phyloP scores from a whole-genome alignment of 2,113 vertebrate species.

The Suricata suricatta region DNA sequence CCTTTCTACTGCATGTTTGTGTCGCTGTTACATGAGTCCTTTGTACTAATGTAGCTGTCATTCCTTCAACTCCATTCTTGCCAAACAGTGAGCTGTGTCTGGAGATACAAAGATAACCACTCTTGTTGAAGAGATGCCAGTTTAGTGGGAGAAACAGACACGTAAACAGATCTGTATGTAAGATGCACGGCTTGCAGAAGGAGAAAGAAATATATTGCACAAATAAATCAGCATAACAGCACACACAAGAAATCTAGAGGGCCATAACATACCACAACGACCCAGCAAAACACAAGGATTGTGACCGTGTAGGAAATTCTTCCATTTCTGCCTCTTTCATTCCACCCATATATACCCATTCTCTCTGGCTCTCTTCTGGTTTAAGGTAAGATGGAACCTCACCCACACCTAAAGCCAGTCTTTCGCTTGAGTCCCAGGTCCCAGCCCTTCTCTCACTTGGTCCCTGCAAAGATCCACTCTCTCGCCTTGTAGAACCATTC shows the following conservation, averaged over 20 bases:
- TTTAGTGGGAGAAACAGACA: constrained; percentile 51
- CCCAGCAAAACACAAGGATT: background rate
- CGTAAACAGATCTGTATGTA: constrained; percentile 66
- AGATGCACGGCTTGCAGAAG: constrained; percentile 6
- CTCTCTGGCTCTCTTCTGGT: background rate
- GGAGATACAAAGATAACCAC: constrained; percentile 62
- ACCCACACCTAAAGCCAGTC: background rate
- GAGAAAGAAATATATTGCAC: constrained; percentile 6
- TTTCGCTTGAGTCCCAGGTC: background rate
- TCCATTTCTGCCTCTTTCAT: background rate
- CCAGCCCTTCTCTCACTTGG: background rate
- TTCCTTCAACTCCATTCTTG: constrained; percentile 42
- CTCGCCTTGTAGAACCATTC: background rate
- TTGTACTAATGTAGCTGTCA: constrained; percentile 55
- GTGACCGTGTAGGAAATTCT: background rate
- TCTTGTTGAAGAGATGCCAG: constrained; percentile 58
- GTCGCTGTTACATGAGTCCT: background rate
- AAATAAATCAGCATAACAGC: constrained; percentile 32
- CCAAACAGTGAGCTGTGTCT: constrained; percentile 55
- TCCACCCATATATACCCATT: background rate
- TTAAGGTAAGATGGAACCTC: background rate
- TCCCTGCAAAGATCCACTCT: background rate
- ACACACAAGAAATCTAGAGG: background rate
- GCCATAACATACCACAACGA: background rate
- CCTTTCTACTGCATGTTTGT: background rate